phyloP scores from a whole-genome alignment of 2,113 vertebrate genomes.

The Willisornis vidua region DNA sequence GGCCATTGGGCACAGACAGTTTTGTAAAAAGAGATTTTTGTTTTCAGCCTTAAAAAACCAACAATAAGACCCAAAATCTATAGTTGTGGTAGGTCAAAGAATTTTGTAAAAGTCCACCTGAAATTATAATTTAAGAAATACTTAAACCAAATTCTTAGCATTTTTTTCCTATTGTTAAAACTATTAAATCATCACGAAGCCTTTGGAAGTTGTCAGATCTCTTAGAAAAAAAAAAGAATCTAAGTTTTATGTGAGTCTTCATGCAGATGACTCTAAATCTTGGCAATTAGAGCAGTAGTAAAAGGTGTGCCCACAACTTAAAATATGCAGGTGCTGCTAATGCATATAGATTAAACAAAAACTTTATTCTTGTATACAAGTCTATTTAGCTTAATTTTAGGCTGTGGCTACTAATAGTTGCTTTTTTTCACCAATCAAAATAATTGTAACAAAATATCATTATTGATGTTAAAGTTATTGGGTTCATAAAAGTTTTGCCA shows the following conservation, averaged over 20 bases:
- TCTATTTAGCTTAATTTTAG: neutral
- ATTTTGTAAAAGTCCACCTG: neutral
- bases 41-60: neutral
- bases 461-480: neutral
- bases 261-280: neutral
- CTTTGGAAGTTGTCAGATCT: neutral
- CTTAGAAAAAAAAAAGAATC: neutral
- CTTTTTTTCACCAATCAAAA: conserved; percentile 2
- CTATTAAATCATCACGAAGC: neutral
- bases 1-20: neutral
- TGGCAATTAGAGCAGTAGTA: neutral
- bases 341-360: neutral
- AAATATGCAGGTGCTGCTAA: neutral
- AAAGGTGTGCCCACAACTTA: neutral
- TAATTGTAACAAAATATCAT: conserved; percentile 35
- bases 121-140: neutral
- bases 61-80: neutral
- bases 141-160: neutral
- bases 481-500: conserved; percentile 30
- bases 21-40: neutral
- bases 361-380: neutral
- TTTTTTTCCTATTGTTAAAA: neutral
- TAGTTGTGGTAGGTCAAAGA: neutral
- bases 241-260: neutral
- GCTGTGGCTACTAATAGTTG: neutral